These are phyloP conservation scores for Chalcis sispes DNA, from an alignment of 2,888 invertebrate genomes.

Conservation along the genomic window DNA sequence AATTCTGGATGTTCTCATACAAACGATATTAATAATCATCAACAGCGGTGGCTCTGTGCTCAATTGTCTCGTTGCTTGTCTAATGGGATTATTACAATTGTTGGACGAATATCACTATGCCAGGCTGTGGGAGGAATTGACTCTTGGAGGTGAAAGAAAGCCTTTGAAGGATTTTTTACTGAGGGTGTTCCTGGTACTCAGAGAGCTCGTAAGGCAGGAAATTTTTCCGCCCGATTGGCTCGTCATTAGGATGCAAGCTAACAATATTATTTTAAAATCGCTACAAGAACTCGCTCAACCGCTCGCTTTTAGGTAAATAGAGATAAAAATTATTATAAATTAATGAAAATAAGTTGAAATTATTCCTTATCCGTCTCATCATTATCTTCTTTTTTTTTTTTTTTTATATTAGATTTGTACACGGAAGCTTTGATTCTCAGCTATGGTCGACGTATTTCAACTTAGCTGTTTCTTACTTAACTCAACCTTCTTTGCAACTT, in stretches of 20 bases:
- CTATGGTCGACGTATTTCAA: constrained; percentile 88
- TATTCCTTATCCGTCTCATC: no score
- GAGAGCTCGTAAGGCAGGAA: constrained; percentile 87
- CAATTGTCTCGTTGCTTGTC: constrained; percentile 90
- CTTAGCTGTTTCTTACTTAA: constrained; percentile 87
- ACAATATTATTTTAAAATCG: constrained; percentile 89
- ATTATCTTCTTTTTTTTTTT: not conserved
- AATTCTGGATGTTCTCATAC: constrained; percentile 89
- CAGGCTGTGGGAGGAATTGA: constrained; percentile 88
- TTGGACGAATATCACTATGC: constrained; percentile 93
- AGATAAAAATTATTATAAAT: not conserved
- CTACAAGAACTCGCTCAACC: constrained; percentile 93
- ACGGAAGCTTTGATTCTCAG: constrained; percentile 78
- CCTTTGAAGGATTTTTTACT: constrained; percentile 91
- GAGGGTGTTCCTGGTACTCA: constrained; percentile 87
- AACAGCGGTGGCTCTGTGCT: constrained; percentile 86
- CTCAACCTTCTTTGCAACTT: constrained; percentile 87
- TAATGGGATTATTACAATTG: constrained; percentile 90
- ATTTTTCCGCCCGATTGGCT: constrained; percentile 94
- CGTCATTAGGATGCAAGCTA: constrained; percentile 91
- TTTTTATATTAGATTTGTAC: constrained; percentile 82
- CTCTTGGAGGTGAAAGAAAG: constrained; percentile 82
- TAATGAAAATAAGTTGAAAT: not conserved
- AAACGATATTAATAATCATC: constrained; percentile 89
- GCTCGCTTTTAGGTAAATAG: constrained; percentile 79